Evolutionary conservation across 2,797 vertebrate genomes (phyloP).

Genomic region (Propithecus perrieri): DNA sequence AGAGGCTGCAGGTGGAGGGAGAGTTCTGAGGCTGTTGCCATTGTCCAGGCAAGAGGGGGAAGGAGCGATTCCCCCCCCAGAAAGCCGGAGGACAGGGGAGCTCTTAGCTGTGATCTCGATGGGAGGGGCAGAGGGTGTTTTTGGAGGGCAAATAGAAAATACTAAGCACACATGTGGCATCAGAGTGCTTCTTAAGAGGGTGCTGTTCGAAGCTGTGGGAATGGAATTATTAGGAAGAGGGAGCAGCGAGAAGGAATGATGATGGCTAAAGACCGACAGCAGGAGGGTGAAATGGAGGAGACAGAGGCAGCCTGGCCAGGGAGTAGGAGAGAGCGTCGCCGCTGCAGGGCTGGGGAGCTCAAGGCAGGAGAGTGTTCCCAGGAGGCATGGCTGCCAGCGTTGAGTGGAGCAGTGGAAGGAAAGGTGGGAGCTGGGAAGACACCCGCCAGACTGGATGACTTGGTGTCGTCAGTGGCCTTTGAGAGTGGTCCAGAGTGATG

Average conservation of each 20-base stretch:
- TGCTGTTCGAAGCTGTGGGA: not conserved
- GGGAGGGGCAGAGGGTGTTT: not conserved
- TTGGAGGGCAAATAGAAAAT: not conserved
- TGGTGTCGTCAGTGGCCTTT: not conserved
- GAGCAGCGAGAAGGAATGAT: not conserved
- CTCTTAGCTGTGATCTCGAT: not conserved
- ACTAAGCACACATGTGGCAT: not conserved
- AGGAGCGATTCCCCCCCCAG: not conserved
- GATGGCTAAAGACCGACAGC: not conserved
- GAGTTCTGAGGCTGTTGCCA: not conserved
- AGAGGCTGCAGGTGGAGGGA: not conserved
- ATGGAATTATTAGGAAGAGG: not conserved
- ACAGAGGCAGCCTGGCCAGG: not conserved
- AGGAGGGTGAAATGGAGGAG: not conserved
- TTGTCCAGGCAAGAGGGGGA: not conserved
- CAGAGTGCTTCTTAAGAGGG: not conserved
- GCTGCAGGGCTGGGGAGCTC: fast-evolving
- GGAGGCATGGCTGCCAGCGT: fast-evolving
- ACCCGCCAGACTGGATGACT: not conserved
- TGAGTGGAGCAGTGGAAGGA: not conserved
- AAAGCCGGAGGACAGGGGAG: not conserved
- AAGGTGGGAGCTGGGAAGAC: not conserved
- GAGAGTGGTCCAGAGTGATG: not conserved
- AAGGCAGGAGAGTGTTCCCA: not conserved
- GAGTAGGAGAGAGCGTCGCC: not conserved